Percentiles rank a stretch among this genome's conserved stretches.
These are phyloP conservation scores for Engystomops pustulosus DNA, from an alignment of 2,113 vertebrate species.

Conservation along the genomic window DNA sequence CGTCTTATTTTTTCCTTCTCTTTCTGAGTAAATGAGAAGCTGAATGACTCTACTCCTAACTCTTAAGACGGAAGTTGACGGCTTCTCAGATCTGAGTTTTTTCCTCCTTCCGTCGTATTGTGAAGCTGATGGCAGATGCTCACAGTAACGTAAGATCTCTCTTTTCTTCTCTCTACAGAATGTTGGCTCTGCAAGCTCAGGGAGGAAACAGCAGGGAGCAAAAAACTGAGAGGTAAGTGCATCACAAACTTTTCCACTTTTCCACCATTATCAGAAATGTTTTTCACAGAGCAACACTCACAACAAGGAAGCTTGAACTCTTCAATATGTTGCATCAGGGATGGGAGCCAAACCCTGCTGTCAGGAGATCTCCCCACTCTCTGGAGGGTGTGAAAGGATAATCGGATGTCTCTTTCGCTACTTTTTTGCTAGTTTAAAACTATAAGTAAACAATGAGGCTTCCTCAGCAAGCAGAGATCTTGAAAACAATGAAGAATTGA, in stretches of 20 bases:
- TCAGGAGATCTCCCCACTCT: slow-evolving; percentile 1
- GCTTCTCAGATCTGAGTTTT: not conserved
- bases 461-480: too few species aligned
- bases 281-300: slow-evolving; percentile 19
- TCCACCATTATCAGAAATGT: slow-evolving; percentile 9
- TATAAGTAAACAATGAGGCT: too few species aligned
- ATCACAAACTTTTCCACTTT: not conserved
- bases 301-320: slow-evolving; percentile 17
- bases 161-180: slow-evolving; percentile 72
- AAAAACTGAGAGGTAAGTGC: slow-evolving; percentile 75
- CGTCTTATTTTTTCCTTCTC: not conserved
- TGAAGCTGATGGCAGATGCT: slow-evolving; percentile 16
- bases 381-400: not conserved
- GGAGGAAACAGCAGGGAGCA: slow-evolving; percentile 78
- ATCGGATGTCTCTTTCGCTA: not conserved
- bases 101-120: not conserved
- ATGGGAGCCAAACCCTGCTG: slow-evolving; percentile 8
- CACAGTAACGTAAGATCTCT: slow-evolving; percentile 48
- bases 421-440: too few species aligned
- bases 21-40: not conserved
- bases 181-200: slow-evolving; percentile 79
- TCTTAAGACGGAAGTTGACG: slow-evolving; percentile 26
- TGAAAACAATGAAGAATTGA: too few species aligned
- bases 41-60: not conserved
- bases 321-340: slow-evolving; percentile 36